Evolutionary conservation across 2,888 invertebrate genomes (phyloP).

Genomic region (Trichacis sp.): DNA sequence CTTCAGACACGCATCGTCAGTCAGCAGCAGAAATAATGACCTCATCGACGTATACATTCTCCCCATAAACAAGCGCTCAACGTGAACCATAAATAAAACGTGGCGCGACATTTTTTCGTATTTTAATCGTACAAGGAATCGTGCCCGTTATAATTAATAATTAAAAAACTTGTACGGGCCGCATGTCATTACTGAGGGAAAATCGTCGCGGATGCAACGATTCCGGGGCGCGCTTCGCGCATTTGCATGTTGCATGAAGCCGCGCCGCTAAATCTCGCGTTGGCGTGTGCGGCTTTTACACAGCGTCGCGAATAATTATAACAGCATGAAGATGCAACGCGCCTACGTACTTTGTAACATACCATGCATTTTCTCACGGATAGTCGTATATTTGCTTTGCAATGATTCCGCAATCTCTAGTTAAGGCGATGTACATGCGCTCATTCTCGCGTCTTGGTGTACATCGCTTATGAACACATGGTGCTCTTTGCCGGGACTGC

Average conservation of each 20-base stretch:
- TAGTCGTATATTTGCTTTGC: conserved; percentile 34
- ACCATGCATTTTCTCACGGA: conserved; percentile 38
- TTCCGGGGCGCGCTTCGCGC: conserved; percentile 18
- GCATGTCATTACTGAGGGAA: too few relatives aligned
- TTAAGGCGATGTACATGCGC: conserved; percentile 31
- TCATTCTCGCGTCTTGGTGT: conserved; percentile 27
- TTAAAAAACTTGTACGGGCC: too few relatives aligned
- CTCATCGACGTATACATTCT: too few relatives aligned
- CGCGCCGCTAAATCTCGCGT: conserved; percentile 32
- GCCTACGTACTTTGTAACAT: conserved; percentile 35
- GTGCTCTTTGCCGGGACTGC: neutral
- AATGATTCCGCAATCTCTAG: conserved; percentile 36
- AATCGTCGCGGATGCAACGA: neutral
- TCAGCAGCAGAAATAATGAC: too few relatives aligned
- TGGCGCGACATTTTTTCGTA: too few relatives aligned
- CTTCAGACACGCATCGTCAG: too few relatives aligned
- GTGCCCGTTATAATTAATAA: too few relatives aligned
- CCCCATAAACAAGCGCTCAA: too few relatives aligned
- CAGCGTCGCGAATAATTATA: conserved; percentile 37
- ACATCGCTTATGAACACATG: conserved; percentile 29
- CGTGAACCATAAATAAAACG: too few relatives aligned
- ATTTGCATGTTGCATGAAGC: conserved; percentile 44
- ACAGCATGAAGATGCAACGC: conserved; percentile 34
- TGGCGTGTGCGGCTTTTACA: conserved; percentile 22
- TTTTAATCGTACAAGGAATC: too few relatives aligned